Percentiles rank a stretch among this genome's conserved stretches.
Evolutionary conservation across 1,140 invertebrate species (phyloP).

Genomic region (Cotesia typhae): DNA sequence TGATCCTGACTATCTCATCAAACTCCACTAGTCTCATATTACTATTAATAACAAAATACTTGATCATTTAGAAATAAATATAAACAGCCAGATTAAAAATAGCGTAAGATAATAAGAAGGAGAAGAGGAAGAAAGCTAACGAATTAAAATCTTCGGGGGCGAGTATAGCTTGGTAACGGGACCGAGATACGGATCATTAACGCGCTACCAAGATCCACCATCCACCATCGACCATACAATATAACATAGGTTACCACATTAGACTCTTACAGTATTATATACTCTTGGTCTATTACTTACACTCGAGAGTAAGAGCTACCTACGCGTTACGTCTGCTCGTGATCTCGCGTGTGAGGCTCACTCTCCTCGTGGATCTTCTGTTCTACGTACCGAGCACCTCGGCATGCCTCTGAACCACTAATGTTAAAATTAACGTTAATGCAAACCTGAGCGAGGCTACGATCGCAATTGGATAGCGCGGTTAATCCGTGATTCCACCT

Average conservation of each 20-base stretch:
- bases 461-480: no score
- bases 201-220: constrained; percentile 35
- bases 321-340: constrained; percentile 19
- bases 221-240: no score
- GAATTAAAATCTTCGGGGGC: constrained; percentile 28
- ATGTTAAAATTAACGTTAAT: no score
- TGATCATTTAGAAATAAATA: no score
- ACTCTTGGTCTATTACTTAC: constrained; percentile 1
- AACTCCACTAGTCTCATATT: no score
- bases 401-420: no score
- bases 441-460: no score
- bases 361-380: not conserved
- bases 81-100: not conserved
- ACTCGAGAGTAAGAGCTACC: constrained; percentile 1
- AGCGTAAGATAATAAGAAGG: constrained; percentile 34
- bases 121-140: constrained; percentile 33
- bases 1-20: no score
- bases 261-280: not conserved
- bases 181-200: constrained; percentile 60
- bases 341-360: constrained; percentile 26
- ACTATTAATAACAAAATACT: no score
- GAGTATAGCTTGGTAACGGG: constrained; percentile 47
- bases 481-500: no score
- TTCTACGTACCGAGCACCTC: no score
- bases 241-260: constrained; percentile 9